Base-by-base conservation (phyloP, 2,888 invertebrate genomes). In the Shargacucullia verbasci region DNA sequence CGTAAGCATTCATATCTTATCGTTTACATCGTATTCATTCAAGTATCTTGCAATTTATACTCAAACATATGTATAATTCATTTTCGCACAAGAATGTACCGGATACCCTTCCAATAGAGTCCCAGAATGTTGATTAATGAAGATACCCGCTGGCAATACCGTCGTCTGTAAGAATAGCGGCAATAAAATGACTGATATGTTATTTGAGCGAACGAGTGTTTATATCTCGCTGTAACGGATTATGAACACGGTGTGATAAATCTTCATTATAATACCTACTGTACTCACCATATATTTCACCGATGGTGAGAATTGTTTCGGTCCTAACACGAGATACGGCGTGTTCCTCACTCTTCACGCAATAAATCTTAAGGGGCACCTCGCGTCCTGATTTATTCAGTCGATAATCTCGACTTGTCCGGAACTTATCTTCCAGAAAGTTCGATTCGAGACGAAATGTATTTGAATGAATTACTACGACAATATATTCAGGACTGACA, bases 331-430 rank as follows among this genome's bases (percentile, higher is more conserved):
- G 67, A 79, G 79, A 76, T 78, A 81, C 76, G 80, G 75, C 72
- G 75, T 78, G 78, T 76, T 77, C 56, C 59, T 75, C 78, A 79
- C 73, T 79, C 70, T 75, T 68, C 72, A 71, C 58, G 78, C 67
- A 77, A 86, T 88, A 87, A 87, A 88, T 88, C 85, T 81, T 75
- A 39, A 58, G 60, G 78, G 64, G 78, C 79, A 84, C 81, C 84
- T 83, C 79, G 67, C 67, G 72, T 71, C 79, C 77, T 86, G 88
- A 88, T 87, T 87, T 87, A 88, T 88, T 82, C 80, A 79, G 70
- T 77, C 83, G 84, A 88, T 87, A 86, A 88, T 86, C 83, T 83
- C 75, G 76, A 77, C 80, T 80, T 81, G 80, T 79, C 73, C 75
- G 76, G 76, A 80, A 83, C 82, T 84, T 84, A 80, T 80, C 80